These are phyloP conservation scores for Onychomys arenicola DNA, from an alignment of 2,797 vertebrate genomes.

Conservation along the genomic window DNA sequence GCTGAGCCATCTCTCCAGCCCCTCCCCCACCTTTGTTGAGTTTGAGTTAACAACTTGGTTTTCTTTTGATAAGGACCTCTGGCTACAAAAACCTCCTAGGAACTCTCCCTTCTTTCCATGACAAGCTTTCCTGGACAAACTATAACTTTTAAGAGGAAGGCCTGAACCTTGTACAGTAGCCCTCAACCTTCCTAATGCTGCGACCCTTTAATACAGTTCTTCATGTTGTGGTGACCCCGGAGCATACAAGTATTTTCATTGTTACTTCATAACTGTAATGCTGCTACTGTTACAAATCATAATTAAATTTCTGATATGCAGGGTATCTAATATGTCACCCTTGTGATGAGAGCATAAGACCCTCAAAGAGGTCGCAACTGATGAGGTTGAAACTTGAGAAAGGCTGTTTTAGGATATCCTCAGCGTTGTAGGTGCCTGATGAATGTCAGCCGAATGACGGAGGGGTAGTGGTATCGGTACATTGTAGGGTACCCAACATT, in stretches of 20 bases:
- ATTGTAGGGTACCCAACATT: background rate
- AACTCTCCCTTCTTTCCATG: background rate
- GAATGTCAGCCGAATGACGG: background rate
- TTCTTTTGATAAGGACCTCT: conserved; percentile 3
- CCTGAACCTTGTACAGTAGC: background rate
- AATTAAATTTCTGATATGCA: background rate
- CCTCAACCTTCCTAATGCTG: background rate
- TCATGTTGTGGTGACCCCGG: background rate
- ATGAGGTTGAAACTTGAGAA: background rate
- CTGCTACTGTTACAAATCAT: background rate
- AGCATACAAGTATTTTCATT: background rate
- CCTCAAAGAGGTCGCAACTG: background rate
- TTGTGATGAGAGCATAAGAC: background rate
- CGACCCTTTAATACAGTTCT: background rate
- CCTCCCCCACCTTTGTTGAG: background rate
- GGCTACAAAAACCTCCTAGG: background rate
- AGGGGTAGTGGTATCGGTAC: too few relatives aligned
- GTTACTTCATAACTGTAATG: background rate
- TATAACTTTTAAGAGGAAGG: background rate
- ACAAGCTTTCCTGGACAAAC: background rate
- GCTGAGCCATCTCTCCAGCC: background rate
- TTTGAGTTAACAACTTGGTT: background rate
- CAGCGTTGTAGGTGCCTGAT: background rate
- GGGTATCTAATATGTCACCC: background rate
- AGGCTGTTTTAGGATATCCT: background rate